Conservation (phyloP, 2,113 vertebrate genomes). For the Aptenodytes forsteri region DNA sequence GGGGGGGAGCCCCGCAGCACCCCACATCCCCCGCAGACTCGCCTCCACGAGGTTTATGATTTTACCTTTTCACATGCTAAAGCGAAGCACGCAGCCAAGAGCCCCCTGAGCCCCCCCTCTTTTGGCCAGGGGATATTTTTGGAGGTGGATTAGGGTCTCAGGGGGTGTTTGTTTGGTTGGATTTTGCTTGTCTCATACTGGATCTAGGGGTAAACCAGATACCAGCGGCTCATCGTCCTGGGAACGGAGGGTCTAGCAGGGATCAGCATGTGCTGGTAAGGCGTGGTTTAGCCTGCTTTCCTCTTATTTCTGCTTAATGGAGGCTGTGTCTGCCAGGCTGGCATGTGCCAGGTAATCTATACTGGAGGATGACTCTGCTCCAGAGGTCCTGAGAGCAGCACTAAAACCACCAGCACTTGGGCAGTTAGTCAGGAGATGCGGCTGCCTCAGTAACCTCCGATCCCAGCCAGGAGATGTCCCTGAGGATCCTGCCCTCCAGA, state of each 20-base stretch:
- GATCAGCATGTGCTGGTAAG: neutral
- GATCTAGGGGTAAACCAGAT: neutral
- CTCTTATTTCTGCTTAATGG: neutral
- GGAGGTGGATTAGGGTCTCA: neutral
- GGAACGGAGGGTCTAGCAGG: neutral
- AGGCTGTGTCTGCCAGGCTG: neutral
- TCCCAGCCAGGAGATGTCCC: neutral
- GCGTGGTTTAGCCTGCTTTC: neutral
- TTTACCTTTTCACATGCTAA: neutral
- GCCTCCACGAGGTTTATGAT: accelerated
- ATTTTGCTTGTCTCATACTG: neutral
- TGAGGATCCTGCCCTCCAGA: neutral
- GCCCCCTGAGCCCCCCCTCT: neutral
- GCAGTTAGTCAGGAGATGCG: neutral
- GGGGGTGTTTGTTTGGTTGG: neutral
- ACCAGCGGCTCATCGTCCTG: neutral
- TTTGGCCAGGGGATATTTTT: neutral
- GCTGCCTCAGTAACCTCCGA: neutral
- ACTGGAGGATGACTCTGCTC: neutral
- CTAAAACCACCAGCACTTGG: neutral
- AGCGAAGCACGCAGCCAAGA: neutral
- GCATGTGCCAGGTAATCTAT: neutral
- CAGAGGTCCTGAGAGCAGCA: neutral
- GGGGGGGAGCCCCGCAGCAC: neutral
- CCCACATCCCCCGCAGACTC: neutral